Base-by-base conservation (phyloP, 2,888 invertebrate genomes). In the Vesta saturnalis region DNA sequence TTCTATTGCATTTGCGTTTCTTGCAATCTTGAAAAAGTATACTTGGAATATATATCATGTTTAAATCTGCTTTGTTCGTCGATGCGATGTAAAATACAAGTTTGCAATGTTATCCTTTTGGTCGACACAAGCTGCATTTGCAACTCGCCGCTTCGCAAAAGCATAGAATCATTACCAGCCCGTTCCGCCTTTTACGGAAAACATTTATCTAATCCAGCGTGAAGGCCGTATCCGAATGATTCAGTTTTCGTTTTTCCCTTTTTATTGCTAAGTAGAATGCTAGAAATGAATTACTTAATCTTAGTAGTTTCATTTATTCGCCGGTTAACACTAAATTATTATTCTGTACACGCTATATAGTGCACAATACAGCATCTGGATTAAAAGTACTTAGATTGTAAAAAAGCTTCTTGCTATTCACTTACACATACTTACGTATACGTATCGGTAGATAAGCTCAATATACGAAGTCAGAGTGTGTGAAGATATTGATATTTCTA, bases 151-250 rank as follows among this genome's bases (percentile, higher is more conserved):
- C 72, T 69, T 71, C 74, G 72, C 73, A 73, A 75, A 74, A 74
- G 71, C 73, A 70, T 69, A 72, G 67, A 72, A 71, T 74, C 71
- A 74, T 72, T 72, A 72, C 70, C 68, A 68, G 72, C 72, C 72
- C 72, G 70, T 75, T 75, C 75, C 70, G 70, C 75, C 75, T 73
- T 73, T 74, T 75, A 74, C 69, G 73, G 76, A 74, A 74, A 57
- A 76, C 73, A 70, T 74, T 75, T 74, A 75, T 75, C 74, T 75
- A 73, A 73, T 74, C 73, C 70, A 49, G 60, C 71, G 71, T 72
- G 70, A 72, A 72, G 60, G 60, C 64, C 23, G 70, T 61, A 16
- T 30, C 54, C 66, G 22, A 61, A 60, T 54, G 60, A 55, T 66
- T 57, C 39, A 47, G 58, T 64, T 58, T 63, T 43, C 58, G 39